Conservation (phyloP, 2,888 invertebrate species). For the Drosophila merina region DNA sequence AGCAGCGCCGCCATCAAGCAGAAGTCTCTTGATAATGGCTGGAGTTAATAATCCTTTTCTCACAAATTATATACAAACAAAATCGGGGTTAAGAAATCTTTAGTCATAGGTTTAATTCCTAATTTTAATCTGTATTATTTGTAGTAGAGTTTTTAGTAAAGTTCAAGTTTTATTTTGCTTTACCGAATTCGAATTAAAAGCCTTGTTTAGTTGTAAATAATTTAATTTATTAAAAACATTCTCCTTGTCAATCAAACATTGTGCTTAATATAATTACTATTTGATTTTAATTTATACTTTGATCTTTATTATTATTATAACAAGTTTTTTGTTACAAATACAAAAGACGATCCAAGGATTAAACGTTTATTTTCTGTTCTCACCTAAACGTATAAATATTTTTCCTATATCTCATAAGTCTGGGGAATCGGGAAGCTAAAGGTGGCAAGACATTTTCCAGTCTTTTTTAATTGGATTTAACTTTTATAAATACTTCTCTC, state of each 20-base stretch:
- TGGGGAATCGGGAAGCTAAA: conserved; percentile 1
- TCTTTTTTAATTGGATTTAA: neutral
- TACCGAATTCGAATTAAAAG: neutral
- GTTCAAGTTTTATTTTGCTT: neutral
- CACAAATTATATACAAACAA: too few species aligned
- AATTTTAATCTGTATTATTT: neutral
- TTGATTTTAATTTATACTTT: conserved; percentile 19
- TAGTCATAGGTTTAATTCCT: neutral
- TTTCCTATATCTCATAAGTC: conserved; percentile 9
- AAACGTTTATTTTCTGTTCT: conserved; percentile 4
- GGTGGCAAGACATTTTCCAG: conserved; percentile 1
- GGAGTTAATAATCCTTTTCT: neutral
- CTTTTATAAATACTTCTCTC: neutral
- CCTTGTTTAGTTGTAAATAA: neutral
- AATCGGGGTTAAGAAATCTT: neutral
- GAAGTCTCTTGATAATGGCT: neutral
- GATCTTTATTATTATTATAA: conserved; percentile 12
- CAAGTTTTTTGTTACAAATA: conserved; percentile 22
- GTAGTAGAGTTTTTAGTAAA: neutral
- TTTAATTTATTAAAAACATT: neutral
- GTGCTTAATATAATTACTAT: neutral
- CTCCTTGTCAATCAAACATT: neutral
- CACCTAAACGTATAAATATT: neutral
- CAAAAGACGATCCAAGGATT: conserved; percentile 10
- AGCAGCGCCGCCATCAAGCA: neutral